Conservation (phyloP, 2,113 vertebrate genomes). For the Nothoprocta pentlandii region DNA sequence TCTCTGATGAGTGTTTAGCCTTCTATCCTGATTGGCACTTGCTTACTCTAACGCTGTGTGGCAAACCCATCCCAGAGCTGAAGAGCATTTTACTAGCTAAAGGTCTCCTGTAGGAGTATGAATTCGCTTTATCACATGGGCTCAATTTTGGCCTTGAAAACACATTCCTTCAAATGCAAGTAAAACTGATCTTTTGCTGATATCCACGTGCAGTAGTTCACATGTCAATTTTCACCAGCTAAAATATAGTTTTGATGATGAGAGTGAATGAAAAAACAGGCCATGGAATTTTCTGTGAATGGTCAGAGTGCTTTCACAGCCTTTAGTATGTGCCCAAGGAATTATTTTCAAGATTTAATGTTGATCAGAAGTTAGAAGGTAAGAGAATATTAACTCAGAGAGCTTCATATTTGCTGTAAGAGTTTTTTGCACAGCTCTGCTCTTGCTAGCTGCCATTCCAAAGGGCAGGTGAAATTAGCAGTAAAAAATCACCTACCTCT, state of each 20-base stretch:
- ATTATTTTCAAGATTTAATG: neutral
- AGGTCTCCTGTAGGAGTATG: neutral
- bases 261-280: neutral
- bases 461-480: neutral
- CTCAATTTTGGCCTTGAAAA: neutral
- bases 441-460: neutral
- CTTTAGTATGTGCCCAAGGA: neutral
- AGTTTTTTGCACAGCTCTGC: neutral
- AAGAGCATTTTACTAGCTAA: neutral
- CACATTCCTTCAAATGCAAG: neutral
- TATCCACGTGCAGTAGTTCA: neutral
- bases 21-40: neutral
- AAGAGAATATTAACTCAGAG: neutral
- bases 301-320: neutral
- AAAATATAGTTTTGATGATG: neutral
- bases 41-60: neutral
- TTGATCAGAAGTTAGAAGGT: neutral
- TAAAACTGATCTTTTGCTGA: neutral
- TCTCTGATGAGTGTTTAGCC: neutral
- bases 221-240: neutral
- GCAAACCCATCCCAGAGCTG: neutral
- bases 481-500: neutral
- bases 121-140: neutral
- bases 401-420: neutral
- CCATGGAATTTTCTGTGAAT: neutral